Percentiles rank a stretch among this genome's conserved stretches.
phyloP scores from a whole-genome alignment of 2,797 vertebrate species.

The Pangasius sanitwongsei region DNA sequence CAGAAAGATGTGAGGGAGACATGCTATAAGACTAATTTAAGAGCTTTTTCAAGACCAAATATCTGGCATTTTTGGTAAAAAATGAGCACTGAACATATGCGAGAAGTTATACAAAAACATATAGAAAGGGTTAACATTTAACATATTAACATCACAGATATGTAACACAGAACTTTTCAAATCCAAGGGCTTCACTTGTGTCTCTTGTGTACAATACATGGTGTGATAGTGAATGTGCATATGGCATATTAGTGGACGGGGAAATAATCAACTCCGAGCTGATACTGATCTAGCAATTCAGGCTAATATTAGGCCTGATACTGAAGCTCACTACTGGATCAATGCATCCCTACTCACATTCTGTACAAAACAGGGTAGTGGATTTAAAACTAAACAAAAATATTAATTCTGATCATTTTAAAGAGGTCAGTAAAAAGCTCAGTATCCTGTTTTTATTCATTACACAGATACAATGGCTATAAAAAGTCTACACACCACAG shows the following conservation, averaged over 20 bases:
- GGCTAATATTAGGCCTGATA: neutral
- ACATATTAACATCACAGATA: neutral
- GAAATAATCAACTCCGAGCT: neutral
- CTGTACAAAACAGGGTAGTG: neutral
- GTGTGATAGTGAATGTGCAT: neutral
- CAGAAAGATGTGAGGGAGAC: neutral
- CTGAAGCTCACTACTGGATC: neutral
- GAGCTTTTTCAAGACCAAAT: neutral
- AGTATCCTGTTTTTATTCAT: neutral
- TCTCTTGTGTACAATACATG: neutral
- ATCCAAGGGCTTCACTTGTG: neutral
- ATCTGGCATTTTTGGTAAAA: neutral
- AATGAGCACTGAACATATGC: neutral
- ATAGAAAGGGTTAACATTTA: too few species aligned
- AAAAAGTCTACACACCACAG: too few species aligned
- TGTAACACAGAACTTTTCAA: neutral
- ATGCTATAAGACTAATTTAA: neutral
- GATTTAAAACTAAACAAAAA: neutral
- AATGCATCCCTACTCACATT: neutral
- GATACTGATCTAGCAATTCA: neutral
- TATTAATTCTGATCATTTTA: neutral
- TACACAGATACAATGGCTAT: neutral
- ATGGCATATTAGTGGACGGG: neutral
- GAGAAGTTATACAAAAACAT: neutral
- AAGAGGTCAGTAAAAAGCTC: neutral